phyloP scores from a whole-genome alignment of 1,140 invertebrate genomes.

The Amphibalanus amphitrite region DNA sequence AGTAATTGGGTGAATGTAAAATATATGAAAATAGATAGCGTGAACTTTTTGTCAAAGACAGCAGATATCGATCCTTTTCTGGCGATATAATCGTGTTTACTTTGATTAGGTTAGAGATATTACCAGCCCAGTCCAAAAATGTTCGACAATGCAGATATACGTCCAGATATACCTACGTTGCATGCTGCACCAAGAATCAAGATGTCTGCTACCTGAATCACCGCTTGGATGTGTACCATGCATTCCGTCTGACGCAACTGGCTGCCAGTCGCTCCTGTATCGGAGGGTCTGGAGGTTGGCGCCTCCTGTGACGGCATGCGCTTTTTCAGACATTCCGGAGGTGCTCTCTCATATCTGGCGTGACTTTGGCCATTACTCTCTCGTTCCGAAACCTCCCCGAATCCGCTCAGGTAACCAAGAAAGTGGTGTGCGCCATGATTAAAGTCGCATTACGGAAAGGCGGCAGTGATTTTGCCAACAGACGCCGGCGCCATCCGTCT shows the following conservation, averaged over 20 bases:
- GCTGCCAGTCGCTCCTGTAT: not conserved
- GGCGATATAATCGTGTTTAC: no score
- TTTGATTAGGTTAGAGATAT: no score
- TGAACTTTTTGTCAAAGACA: no score
- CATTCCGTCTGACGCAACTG: not conserved
- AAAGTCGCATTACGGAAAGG: not conserved
- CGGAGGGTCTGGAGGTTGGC: not conserved
- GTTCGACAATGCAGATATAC: no score
- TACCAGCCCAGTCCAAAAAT: no score
- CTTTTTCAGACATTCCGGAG: not conserved
- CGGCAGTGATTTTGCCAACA: not conserved
- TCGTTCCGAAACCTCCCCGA: not conserved
- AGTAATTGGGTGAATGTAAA: no score
- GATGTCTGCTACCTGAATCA: not conserved
- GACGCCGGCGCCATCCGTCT: not conserved
- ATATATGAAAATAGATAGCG: no score
- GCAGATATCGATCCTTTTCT: no score
- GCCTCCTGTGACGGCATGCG: no score
- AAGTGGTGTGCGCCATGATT: not conserved
- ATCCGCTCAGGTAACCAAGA: not conserved
- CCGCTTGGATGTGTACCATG: not conserved
- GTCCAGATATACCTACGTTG: no score
- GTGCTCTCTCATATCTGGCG: not conserved
- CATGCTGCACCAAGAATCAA: no score
- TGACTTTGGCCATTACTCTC: not conserved